phyloP scores from a whole-genome alignment of 2,797 vertebrate species.

The Poecilia gillii region DNA sequence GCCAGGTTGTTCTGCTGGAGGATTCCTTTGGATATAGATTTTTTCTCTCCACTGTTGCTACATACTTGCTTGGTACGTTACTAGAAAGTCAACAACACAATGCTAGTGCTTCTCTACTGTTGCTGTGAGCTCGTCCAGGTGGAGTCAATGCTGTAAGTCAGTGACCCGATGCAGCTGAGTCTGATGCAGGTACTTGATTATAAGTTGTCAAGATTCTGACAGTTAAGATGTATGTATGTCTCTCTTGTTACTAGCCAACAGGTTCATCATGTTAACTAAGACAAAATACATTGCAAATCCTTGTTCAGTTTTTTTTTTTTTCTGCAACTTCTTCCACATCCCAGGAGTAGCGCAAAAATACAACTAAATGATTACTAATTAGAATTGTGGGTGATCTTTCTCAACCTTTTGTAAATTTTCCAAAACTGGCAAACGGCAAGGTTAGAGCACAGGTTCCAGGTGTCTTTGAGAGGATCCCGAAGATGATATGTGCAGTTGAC shows the following conservation, averaged over 20 bases:
- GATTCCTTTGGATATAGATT: too few relatives aligned
- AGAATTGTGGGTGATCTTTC: constrained; percentile 53
- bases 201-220: background rate
- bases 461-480: constrained; percentile 57
- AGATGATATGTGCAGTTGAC: constrained; percentile 67
- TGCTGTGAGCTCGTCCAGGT: too few relatives aligned
- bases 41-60: too few relatives aligned
- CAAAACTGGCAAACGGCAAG: constrained; percentile 77
- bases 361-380: constrained; percentile 69
- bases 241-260: background rate
- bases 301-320: constrained; percentile 23
- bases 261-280: background rate
- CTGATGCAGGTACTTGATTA: background rate
- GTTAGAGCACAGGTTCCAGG: constrained; percentile 62
- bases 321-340: background rate
- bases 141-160: background rate
- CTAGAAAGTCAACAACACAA: too few relatives aligned
- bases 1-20: too few relatives aligned
- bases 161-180: background rate
- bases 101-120: too few relatives aligned
- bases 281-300: constrained; percentile 19
- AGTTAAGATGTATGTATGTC: background rate
- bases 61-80: too few relatives aligned
- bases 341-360: constrained; percentile 40
- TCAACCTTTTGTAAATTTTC: constrained; percentile 70